Base-by-base conservation (phyloP, 1,140 invertebrate species). In the Eurosta solidaginis region DNA sequence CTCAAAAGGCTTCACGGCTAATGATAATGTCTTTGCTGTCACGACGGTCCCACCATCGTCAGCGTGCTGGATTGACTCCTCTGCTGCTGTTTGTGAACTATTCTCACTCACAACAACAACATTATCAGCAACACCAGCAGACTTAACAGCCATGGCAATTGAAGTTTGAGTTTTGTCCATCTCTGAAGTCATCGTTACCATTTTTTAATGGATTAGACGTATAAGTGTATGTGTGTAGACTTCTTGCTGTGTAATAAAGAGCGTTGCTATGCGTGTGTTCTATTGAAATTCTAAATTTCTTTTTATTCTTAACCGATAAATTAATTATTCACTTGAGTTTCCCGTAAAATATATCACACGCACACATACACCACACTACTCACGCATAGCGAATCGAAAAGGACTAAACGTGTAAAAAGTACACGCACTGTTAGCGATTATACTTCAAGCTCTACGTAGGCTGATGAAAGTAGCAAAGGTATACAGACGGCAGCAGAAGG, bases 151-250 rank as follows among this genome's bases (percentile, higher is more conserved):
- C 25, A 52, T 74, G 12, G 45, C 76, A 29, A 74, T 76, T 40
- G 78, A 52, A 44, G 85, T 81, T 63, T 83, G 81, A 78, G 80
- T 86, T 83, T 87, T 87, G 84, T 87, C 85, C 79, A 84, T 82
- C 80, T 87, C 86, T 77, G 86, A 86, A 78, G 85, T 87, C 86
- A 88, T 88, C 79, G 86, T 88, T 85, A 88, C 86, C 86, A 88
- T 88, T 82, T 83, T 87, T 77, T 74, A 27, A 76, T 36, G 50
- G 47, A 44, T 77, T 77, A 25, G 25, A 17, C n/a, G 63, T 73
- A 10, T 77, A 27, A 44, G 36, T 12, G 20, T 3, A 45, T 47
- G 0, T 47, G n/a, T 25, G 36, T 45, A 36, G 5, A 22, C 5
- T n/a, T n/a, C n/a, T n/a, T n/a, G n/a, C n/a, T n/a, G n/a, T n/a